Evolutionary conservation across 2,113 vertebrate species (phyloP).

Genomic region (human (Homo sapiens)): GRCh38 chr16:88533001-88533500

Average conservation of each 20-base stretch:
- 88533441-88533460: slow-evolving; percentile 86
- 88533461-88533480: slow-evolving; percentile 92
- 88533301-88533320: slow-evolving; percentile 73
- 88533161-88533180: slow-evolving; percentile 87
- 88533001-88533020: no score
- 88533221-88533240: slow-evolving; percentile 70
- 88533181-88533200: slow-evolving; percentile 86
- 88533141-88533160: slow-evolving; percentile 87
- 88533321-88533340: slow-evolving; percentile 56
- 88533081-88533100: slow-evolving; percentile 85
- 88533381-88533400: slow-evolving; percentile 34
- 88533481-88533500: slow-evolving; percentile 92
- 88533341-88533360: slow-evolving; percentile 90
- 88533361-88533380: slow-evolving; percentile 78
- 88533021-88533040: not conserved
- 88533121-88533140: slow-evolving; percentile 88
- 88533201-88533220: slow-evolving; percentile 78
- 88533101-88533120: slow-evolving; percentile 86
- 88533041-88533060: not conserved
- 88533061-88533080: no score
- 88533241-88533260: slow-evolving; percentile 70
- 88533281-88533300: slow-evolving; percentile 75
- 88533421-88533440: slow-evolving; percentile 87
- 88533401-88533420: slow-evolving; percentile 72
- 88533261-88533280: slow-evolving; percentile 84